A percentile compares a stretch with the other conserved stretches of the same genome.
Conservation (phyloP, 2,888 invertebrate species). For the Callosobruchus maculatus region DNA sequence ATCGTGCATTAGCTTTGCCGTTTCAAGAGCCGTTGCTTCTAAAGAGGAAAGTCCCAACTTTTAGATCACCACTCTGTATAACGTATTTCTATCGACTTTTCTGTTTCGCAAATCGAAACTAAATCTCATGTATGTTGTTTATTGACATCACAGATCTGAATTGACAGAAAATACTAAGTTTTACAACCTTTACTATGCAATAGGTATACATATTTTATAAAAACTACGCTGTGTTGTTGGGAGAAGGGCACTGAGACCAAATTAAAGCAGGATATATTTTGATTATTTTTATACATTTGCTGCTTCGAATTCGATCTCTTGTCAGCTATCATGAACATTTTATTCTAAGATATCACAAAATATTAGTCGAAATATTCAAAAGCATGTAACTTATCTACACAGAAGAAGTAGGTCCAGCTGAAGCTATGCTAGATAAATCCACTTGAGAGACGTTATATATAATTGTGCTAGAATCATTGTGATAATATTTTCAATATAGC, state of each 20-base stretch:
- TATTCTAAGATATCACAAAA: background rate
- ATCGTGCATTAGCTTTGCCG: no score
- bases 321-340: background rate
- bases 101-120: background rate
- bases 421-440: background rate
- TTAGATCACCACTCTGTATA: no score
- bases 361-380: background rate
- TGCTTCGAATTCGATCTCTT: background rate
- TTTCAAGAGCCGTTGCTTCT: no score
- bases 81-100: no score
- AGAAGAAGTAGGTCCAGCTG: background rate
- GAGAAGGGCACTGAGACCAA: background rate
- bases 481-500: constrained; percentile 6
- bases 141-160: constrained; percentile 48
- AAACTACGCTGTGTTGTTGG: background rate
- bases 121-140: constrained; percentile 21
- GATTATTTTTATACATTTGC: background rate
- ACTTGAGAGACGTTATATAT: background rate
- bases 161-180: constrained; percentile 47
- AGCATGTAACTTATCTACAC: background rate
- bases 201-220: constrained; percentile 15
- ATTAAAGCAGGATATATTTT: background rate
- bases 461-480: background rate
- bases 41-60: no score
- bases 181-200: constrained; percentile 38